Evolutionary conservation across 30 jellyfish, hydroid and myxozoan genomes (phyloP), one percentile per base, ranked within the genome.

Genomic region (Hydractinia echinata): DNA sequence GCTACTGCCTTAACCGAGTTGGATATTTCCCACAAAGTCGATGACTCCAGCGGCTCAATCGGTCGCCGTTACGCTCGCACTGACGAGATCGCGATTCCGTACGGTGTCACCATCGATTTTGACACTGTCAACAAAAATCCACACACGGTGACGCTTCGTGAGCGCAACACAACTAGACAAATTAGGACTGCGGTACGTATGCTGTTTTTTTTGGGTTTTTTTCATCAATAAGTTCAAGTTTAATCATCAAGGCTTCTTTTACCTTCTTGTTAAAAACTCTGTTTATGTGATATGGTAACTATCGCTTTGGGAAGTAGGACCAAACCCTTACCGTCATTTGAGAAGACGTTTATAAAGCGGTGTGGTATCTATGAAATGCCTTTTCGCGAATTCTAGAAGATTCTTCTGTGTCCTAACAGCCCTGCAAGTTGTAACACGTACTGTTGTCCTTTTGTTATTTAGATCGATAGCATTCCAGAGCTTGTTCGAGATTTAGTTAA

Each of bases 1-100:
- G 97, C 97, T 4, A 9, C 90, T 21, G 95, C 95, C 6, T 84
- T 91, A n/a, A 91, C 97, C 9, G 96, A 86, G 50, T 64, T 86
- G 58, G 96, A 86, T 66, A 82, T 91, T 18, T 86, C 97, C 3
- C 95, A 87, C 81, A 88, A 84, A 76, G 87, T 79, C 5, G 99
- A 94, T 58, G 99, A 94, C 67, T 80, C 96, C 39, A 91, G 95
- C 51, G 96, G 94, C 15, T 88, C 99, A 11, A 94, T 94, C 6
- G 99, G 99, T 3, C 72, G 99, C n/a, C 96, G 99, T 16, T 94
- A 94, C 76, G 99, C 99, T 18, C 92, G 99, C 13, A 88, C 96
- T 1, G 99, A 94, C 69, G 99, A 94, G 76, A 88, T 94, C 19
- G 97, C 95, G 14, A 94, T 94, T 21, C 99, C 99, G 20, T 94